phyloP scores from a whole-genome alignment of 2,113 vertebrate genomes.

The Stegostoma tigrinum region DNA sequence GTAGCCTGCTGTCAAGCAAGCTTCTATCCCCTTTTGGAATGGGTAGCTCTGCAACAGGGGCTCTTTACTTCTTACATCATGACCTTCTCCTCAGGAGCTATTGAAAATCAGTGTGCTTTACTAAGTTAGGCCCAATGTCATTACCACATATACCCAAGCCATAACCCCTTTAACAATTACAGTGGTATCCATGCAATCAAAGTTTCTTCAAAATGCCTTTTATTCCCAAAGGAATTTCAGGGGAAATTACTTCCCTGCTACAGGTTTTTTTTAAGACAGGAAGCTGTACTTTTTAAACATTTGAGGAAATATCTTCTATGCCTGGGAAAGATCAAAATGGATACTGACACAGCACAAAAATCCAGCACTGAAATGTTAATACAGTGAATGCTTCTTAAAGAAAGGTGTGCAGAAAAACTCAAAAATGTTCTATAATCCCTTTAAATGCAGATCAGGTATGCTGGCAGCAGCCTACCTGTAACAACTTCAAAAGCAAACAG shows the following conservation, averaged over 20 bases:
- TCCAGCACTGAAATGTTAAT: neutral
- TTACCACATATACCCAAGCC: slow-evolving; percentile 6
- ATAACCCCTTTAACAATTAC: slow-evolving; percentile 26
- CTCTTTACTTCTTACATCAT: neutral
- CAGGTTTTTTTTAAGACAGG: neutral
- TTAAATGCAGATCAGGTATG: neutral
- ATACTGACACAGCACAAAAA: neutral
- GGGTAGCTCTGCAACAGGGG: neutral
- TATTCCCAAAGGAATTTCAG: slow-evolving; percentile 13
- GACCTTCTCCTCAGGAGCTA: slow-evolving; percentile 7
- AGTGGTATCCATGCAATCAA: neutral
- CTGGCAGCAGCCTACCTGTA: neutral
- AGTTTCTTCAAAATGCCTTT: slow-evolving; percentile 1
- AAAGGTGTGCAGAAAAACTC: neutral
- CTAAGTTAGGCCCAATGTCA: slow-evolving; percentile 24
- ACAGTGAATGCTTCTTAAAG: neutral
- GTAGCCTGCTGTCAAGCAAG: neutral
- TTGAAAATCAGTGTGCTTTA: slow-evolving; percentile 29
- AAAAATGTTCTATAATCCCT: neutral
- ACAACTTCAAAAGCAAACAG: neutral
- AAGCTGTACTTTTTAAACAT: neutral
- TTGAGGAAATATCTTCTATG: slow-evolving; percentile 10
- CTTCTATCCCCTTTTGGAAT: neutral
- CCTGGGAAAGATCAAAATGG: slow-evolving; percentile 17
- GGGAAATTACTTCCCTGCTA: slow-evolving; percentile 12